Base-by-base conservation (phyloP, 2,888 invertebrate genomes). In the Scelioninae gen. 1 region DNA sequence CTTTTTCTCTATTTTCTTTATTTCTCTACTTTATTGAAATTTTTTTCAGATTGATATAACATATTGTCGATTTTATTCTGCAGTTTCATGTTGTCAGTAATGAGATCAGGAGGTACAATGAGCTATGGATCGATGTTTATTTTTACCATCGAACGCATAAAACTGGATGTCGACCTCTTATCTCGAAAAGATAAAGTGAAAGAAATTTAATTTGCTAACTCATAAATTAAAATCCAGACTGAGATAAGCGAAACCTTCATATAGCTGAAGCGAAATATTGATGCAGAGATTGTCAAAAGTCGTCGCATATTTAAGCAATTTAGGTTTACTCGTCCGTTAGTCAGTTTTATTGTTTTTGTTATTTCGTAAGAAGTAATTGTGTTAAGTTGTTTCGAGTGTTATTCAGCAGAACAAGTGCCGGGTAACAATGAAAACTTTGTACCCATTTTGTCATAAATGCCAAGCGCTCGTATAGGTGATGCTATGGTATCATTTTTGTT, bases 81-180 rank as follows among this genome's bases (percentile, higher is more conserved):
- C 23, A 4, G 23, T 23, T 23, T 23, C 23, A 4, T 23, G 23
- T 23, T 23, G 23, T 23, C 23, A 23, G 23, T 23, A 23, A 23
- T 23, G 23, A 23, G 23, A 23, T 23, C 23, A 23, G 23, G 23
- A 23, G 23, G 23, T 23, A 23, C 23, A 23, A 23, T 23, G 4
- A 23, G 23, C 23, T 23, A 23, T 23, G 23, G 76, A 68, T 77
- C 68, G 47, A 77, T 68, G 62, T 68, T 77, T 77, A 77, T 77
- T 77, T 68, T 77, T 68, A 68, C 23, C 68, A 40, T 62, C n/a
- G 47, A 43, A 65, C 45, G 15, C 55, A 62, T 62, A 47, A 55
- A 68, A 68, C 53, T 68, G 38, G n/a, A 62, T 45, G 49, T 66
- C 49, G 55, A 32, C 34, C 34, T 45, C 55, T 62, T 77, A 75